These are phyloP conservation scores for Dufourea novaeangliae DNA, from an alignment of 1,140 invertebrate species.

Conservation along the genomic window DNA sequence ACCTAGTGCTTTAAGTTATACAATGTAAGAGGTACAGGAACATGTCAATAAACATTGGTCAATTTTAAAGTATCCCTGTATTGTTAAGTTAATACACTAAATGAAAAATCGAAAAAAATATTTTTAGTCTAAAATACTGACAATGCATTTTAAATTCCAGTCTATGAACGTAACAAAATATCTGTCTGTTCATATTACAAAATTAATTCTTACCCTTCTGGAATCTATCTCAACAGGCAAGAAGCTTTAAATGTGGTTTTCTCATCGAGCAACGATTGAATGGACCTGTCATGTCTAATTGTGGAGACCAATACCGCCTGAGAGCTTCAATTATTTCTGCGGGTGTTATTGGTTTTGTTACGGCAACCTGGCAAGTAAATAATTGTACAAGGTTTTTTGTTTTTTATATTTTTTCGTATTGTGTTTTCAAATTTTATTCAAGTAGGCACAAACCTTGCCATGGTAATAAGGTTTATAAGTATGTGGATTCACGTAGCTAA, in stretches of 20 bases:
- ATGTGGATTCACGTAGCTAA: slow-evolving; percentile 77
- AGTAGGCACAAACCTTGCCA: slow-evolving; percentile 67
- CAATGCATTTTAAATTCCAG: not conserved
- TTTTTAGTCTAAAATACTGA: slow-evolving; percentile 14
- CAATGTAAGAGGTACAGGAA: slow-evolving; percentile 50
- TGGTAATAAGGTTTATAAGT: slow-evolving; percentile 80
- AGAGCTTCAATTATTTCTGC: slow-evolving; percentile 83
- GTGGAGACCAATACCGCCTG: slow-evolving; percentile 81
- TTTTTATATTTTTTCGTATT: not conserved
- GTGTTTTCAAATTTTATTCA: not conserved
- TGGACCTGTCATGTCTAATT: slow-evolving; percentile 78
- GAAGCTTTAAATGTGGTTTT: slow-evolving; percentile 74
- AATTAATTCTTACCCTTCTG: slow-evolving; percentile 40
- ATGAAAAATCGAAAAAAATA: not conserved
- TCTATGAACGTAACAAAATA: not conserved
- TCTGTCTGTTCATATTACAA: not conserved
- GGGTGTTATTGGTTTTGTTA: slow-evolving; percentile 80
- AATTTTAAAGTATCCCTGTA: slow-evolving; percentile 51
- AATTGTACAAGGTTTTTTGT: slow-evolving; percentile 38
- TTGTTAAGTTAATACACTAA: slow-evolving; percentile 1
- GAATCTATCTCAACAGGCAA: slow-evolving; percentile 67
- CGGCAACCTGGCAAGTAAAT: slow-evolving; percentile 63
- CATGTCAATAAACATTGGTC: slow-evolving; percentile 65
- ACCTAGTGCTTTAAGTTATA: slow-evolving; percentile 26
- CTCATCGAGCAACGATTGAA: slow-evolving; percentile 76